Evolutionary conservation across 2,888 invertebrate species (phyloP), one percentile per base, ranked within the genome.

Genomic region (Saturnia pavonia): DNA sequence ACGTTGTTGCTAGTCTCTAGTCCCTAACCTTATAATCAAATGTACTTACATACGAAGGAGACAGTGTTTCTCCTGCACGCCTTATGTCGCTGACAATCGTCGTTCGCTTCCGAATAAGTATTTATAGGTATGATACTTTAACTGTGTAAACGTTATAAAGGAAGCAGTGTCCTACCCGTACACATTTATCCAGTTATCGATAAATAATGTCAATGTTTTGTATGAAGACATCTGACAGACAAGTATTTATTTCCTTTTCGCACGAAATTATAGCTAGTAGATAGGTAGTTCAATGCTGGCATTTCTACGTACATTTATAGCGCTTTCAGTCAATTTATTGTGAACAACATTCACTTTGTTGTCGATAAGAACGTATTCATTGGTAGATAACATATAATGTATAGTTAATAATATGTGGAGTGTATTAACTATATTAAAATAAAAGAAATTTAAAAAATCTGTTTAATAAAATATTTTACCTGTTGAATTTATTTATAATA

Each of bases 171-270:
- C 76, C 77, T 81, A 76, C 76, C 78, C 76, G 76, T 78, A 76
- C 78, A 80, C 80, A 80, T 80, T 80, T 82, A 85, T 86, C 81
- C 81, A 72, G 72, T 72, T 70, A 71, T 70, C 78, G 77, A 85
- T 85, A 85, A 83, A 84, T 83, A 82, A 82, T 81, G 79, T 81
- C 81, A 78, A 81, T 82, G 81, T 85, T 85, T 79, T 75, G 74
- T 76, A 77, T 25, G 80, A 79, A 77, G 80, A 81, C 81, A 77
- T 78, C 77, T 82, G 80, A 81, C 82, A 84, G 80, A 80, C 80
- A 79, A 78, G 78, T 80, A 84, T 84, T 84, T 84, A 81, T 81
- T 76, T 78, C 78, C 78, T 79, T 78, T 81, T 79, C 79, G 77
- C 77, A 74, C 72, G 70, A 74, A 69, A 69, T 69, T 63, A 69